Evolutionary conservation across 2,113 vertebrate species (phyloP).

Genomic region (Prolemur simus): DNA sequence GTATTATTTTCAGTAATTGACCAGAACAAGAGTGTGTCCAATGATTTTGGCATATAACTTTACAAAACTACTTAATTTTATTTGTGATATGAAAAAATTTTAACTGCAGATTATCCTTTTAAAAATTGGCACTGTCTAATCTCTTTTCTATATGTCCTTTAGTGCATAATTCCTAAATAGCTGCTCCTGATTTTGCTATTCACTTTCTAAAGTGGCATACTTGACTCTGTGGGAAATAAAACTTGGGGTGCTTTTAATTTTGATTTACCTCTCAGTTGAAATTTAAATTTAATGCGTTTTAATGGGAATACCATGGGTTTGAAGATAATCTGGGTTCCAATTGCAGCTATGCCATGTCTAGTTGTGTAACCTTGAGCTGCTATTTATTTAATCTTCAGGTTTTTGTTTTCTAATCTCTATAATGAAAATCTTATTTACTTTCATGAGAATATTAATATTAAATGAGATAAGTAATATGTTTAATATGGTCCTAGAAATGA

Average conservation of each 20-base stretch:
- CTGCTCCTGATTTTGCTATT: conserved; percentile 16
- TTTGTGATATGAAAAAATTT: conserved; percentile 37
- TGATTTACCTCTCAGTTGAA: conserved; percentile 29
- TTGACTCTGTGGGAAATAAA: conserved; percentile 24
- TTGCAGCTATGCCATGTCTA: conserved; percentile 31
- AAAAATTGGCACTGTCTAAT: neutral
- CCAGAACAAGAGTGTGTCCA: neutral
- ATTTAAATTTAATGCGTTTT: conserved; percentile 42
- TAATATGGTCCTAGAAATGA: conserved; percentile 25
- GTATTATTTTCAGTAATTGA: conserved; percentile 15
- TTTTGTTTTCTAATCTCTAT: conserved; percentile 15
- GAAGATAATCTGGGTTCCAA: neutral
- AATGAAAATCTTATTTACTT: conserved; percentile 1
- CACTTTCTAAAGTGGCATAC: neutral
- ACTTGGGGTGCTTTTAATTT: neutral
- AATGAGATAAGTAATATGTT: neutral
- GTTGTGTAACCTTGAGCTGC: neutral
- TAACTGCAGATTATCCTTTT: neutral
- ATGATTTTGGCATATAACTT: neutral
- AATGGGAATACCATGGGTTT: neutral
- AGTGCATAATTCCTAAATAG: neutral
- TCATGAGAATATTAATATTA: neutral
- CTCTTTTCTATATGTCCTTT: neutral
- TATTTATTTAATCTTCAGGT: conserved; percentile 9
- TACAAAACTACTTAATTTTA: conserved; percentile 37